Conservation (phyloP, 1,140 invertebrate genomes). For the Drosophila rhopaloa region DNA sequence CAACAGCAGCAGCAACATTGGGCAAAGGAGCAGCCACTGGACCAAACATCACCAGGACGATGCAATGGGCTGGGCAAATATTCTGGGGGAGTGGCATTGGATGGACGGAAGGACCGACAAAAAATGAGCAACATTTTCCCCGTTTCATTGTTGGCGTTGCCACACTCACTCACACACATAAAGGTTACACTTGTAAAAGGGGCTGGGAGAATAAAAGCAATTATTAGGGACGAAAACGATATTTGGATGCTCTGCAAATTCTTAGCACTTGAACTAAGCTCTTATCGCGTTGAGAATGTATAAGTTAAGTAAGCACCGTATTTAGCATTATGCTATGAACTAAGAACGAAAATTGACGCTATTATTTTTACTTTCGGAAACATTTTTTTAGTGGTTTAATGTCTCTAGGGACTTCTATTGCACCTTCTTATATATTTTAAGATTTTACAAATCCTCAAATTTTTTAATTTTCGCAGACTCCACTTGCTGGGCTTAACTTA, state of each 20-base stretch:
- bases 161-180: slow-evolving; percentile 21
- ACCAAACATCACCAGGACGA: slow-evolving; percentile 39
- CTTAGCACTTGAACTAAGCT: background rate
- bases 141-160: slow-evolving; percentile 73
- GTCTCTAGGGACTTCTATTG: too few relatives aligned
- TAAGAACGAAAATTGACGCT: too few relatives aligned
- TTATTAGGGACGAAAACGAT: background rate
- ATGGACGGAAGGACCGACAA: slow-evolving; percentile 33
- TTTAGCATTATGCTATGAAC: too few relatives aligned
- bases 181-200: slow-evolving; percentile 3
- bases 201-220: slow-evolving; percentile 1
- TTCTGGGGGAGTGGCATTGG: background rate
- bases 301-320: too few relatives aligned
- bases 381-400: too few relatives aligned
- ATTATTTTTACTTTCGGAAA: too few relatives aligned
- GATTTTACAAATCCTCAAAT: too few relatives aligned
- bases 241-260: slow-evolving; percentile 1
- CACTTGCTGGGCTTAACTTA: too few relatives aligned
- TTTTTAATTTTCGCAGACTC: too few relatives aligned
- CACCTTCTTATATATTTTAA: too few relatives aligned
- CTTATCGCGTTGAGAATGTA: too few relatives aligned
- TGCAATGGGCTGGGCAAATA: slow-evolving; percentile 10
- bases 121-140: slow-evolving; percentile 77
- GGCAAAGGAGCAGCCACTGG: slow-evolving; percentile 45
- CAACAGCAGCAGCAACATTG: slow-evolving; percentile 16